These are phyloP conservation scores for Cyclopterus lumpus DNA, from an alignment of 2,797 vertebrate species.

Conservation along the genomic window DNA sequence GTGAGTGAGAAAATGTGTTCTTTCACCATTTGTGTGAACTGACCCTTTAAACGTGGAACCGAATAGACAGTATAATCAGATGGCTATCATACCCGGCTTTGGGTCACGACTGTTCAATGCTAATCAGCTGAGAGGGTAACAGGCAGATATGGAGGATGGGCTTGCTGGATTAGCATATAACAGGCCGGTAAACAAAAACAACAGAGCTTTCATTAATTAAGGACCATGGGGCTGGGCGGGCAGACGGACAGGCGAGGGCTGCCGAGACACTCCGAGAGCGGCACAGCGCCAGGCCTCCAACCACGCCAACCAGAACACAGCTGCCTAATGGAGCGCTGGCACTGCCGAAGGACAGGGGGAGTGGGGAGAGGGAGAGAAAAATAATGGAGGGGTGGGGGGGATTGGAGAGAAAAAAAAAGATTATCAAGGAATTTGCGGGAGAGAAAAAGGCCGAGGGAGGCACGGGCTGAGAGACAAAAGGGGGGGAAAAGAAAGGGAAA, in stretches of 20 bases:
- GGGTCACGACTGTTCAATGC: slow-evolving; percentile 24
- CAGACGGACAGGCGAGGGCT: slow-evolving; percentile 70
- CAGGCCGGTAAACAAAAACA: slow-evolving; percentile 78
- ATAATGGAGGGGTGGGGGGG: neutral
- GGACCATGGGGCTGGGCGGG: slow-evolving; percentile 66
- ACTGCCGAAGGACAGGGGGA: slow-evolving; percentile 68
- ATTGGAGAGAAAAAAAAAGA: slow-evolving; percentile 50
- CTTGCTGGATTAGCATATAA: slow-evolving; percentile 70
- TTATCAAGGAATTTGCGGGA: slow-evolving; percentile 52
- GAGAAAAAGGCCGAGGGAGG: slow-evolving; percentile 37
- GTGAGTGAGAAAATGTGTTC: neutral
- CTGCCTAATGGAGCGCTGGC: slow-evolving; percentile 96
- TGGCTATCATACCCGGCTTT: slow-evolving; percentile 21
- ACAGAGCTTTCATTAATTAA: slow-evolving; percentile 78
- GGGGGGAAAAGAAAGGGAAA: slow-evolving; percentile 52
- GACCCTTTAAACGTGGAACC: neutral
- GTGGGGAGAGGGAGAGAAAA: slow-evolving; percentile 7
- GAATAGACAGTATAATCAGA: slow-evolving; percentile 2
- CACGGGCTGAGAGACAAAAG: slow-evolving; percentile 61
- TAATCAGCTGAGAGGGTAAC: slow-evolving; percentile 40
- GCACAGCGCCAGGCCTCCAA: slow-evolving; percentile 80
- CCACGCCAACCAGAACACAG: slow-evolving; percentile 87
- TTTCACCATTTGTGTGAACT: neutral
- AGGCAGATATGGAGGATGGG: slow-evolving; percentile 37
- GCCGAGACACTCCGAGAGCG: slow-evolving; percentile 66